A percentile compares a stretch with the other conserved stretches of the same genome.
phyloP scores from a whole-genome alignment of 2,113 vertebrate species.

The Circaetus gallicus region DNA sequence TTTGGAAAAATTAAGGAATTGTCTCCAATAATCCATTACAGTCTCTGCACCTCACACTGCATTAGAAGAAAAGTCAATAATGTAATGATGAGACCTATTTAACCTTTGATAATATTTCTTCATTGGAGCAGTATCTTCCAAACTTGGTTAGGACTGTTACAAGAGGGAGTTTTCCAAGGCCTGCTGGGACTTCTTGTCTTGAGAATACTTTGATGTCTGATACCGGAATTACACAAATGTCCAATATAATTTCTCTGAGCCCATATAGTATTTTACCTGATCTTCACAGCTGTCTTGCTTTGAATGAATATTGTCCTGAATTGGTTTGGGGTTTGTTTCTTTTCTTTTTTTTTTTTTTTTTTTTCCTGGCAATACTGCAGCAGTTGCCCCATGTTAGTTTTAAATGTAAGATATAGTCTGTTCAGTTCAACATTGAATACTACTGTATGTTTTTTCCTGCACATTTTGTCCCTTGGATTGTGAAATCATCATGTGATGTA shows the following conservation, averaged over 20 bases:
- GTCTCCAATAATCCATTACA: not conserved
- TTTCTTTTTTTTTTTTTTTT: not conserved
- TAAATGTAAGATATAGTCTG: not conserved
- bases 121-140: not conserved
- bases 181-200: not conserved
- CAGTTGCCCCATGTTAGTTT: not conserved
- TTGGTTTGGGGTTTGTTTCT: not conserved
- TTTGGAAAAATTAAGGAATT: not conserved
- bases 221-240: not conserved
- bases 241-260: not conserved
- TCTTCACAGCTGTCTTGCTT: not conserved
- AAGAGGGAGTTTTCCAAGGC: not conserved
- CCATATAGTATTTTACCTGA: not conserved
- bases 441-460: not conserved
- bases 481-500: not conserved
- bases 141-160: not conserved
- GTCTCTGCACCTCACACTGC: not conserved
- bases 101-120: not conserved
- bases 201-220: not conserved
- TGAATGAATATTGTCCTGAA: not conserved
- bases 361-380: not conserved
- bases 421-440: not conserved
- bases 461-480: not conserved
- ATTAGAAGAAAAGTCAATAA: not conserved
- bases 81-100: not conserved